Evolutionary conservation across 2,797 vertebrate species (phyloP).

Genomic region (Enteromius thamalakanensis): DNA sequence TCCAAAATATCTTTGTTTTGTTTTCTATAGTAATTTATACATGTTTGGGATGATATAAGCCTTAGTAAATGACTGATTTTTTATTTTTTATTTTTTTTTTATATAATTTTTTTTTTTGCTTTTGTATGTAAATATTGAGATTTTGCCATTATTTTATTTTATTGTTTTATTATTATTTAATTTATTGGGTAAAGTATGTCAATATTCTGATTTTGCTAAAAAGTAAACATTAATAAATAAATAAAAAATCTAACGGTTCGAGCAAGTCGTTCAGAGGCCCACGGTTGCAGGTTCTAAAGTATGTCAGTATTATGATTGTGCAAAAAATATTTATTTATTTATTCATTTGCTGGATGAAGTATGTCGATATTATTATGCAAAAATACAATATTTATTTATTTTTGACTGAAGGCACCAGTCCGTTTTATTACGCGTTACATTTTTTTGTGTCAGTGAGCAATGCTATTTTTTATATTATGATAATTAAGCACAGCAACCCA

Average conservation of each 20-base stretch:
- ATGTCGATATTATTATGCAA: background rate
- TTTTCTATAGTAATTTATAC: background rate
- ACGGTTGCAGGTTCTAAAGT: no score
- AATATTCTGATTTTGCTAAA: background rate
- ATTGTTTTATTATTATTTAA: background rate
- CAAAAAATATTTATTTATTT: no score
- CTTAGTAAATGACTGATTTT: background rate
- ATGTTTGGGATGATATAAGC: no score
- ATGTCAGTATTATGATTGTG: no score
- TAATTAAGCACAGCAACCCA: slow-evolving; percentile 37
- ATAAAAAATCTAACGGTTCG: no score
- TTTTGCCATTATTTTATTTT: no score
- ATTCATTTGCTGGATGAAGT: background rate
- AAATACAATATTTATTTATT: background rate
- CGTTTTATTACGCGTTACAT: background rate
- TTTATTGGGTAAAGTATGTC: background rate
- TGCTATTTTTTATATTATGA: slow-evolving; percentile 66
- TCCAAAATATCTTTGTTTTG: background rate
- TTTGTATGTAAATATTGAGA: no score
- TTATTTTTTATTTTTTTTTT: no score
- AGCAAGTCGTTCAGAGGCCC: no score
- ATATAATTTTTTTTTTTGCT: no score
- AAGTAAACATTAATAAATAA: no score
- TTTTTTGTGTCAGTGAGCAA: background rate
- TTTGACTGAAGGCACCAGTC: background rate